Conservation (phyloP, 2,113 vertebrate genomes). For the Motacilla tschutschensis region DNA sequence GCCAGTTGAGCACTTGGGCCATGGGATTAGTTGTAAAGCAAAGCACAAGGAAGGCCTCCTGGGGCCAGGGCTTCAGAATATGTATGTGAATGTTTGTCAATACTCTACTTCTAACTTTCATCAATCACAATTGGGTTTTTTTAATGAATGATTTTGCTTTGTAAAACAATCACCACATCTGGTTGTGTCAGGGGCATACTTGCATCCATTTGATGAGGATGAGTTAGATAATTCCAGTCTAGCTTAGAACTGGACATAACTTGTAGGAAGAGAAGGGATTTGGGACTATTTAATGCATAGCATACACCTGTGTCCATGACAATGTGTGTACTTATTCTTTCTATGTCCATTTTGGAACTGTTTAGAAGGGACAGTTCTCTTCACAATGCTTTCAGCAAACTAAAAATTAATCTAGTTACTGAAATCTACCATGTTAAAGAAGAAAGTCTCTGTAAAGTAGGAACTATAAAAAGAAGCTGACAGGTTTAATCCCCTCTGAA, state of each 20-base stretch:
- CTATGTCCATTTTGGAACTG: neutral
- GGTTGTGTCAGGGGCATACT: accelerated
- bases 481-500: conserved; percentile 14
- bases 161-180: neutral
- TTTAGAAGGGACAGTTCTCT: neutral
- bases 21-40: neutral
- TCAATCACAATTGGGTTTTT: neutral
- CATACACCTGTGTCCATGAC: neutral
- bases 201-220: neutral
- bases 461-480: neutral
- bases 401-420: conserved; percentile 22
- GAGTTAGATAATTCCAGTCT: neutral
- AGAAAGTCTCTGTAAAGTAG: neutral
- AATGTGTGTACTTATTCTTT: neutral
- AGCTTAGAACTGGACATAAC: neutral
- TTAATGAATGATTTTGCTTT: neutral
- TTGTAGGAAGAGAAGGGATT: neutral
- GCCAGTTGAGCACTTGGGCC: accelerated
- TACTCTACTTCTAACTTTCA: neutral
- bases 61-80: neutral
- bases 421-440: neutral
- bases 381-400: neutral
- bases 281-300: neutral
- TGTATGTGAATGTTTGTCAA: neutral
- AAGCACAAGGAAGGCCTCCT: accelerated